Conservation (phyloP, 2,888 invertebrate species). For the Sinotaia quadrata region DNA sequence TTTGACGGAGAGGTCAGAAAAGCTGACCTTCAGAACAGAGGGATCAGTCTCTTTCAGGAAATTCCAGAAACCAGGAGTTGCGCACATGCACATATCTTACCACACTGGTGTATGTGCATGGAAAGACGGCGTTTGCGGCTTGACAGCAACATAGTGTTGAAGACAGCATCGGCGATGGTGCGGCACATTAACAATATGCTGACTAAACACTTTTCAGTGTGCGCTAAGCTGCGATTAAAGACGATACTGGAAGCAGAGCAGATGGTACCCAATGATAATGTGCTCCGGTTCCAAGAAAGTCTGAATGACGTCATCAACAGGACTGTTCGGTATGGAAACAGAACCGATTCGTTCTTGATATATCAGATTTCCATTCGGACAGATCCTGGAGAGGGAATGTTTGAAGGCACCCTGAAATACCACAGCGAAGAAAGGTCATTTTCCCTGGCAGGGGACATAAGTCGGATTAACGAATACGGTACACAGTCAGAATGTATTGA, state of each 20-base stretch:
- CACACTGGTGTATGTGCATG: conserved; percentile 75
- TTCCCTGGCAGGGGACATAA: conserved; percentile 78
- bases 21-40: conserved; percentile 36
- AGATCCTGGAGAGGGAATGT: conserved; percentile 80
- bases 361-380: conserved; percentile 79
- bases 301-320: conserved; percentile 67
- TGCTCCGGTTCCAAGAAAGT: conserved; percentile 52
- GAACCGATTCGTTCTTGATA: conserved; percentile 42
- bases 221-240: conserved; percentile 76
- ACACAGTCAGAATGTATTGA: conserved; percentile 70
- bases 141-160: conserved; percentile 74
- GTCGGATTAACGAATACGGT: conserved; percentile 72
- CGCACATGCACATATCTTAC: conserved; percentile 82
- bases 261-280: conserved; percentile 46
- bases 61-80: conserved; percentile 84
- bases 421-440: conserved; percentile 15
- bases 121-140: conserved; percentile 34
- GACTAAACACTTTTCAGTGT: conserved; percentile 50
- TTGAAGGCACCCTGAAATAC: conserved; percentile 83
- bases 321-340: conserved; percentile 43
- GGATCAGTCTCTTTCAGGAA: conserved; percentile 81
- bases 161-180: conserved; percentile 78
- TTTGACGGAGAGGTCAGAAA: conserved; percentile 41
- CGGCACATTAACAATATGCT: conserved; percentile 80
- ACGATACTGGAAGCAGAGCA: conserved; percentile 80